Conservation (phyloP, 2,797 vertebrate species). For the Rhinogobio ventralis region DNA sequence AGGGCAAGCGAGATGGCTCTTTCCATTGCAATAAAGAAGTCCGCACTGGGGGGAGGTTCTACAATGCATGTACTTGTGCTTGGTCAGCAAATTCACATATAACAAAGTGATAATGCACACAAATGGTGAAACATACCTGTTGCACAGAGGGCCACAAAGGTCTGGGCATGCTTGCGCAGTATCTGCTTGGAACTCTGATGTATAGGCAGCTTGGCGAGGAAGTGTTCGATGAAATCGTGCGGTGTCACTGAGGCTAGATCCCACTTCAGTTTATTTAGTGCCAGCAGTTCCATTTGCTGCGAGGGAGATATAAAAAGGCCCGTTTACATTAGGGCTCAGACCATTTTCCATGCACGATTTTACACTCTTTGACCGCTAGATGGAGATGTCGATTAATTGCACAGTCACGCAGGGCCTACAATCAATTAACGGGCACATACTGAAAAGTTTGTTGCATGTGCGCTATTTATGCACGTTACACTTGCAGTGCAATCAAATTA, state of each 20-base stretch:
- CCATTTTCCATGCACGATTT: conserved; percentile 22
- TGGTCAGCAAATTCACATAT: background rate
- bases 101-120: background rate
- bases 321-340: conserved; percentile 31
- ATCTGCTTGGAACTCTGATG: conserved; percentile 90
- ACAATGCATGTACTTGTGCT: background rate
- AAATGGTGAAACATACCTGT: conserved; percentile 84
- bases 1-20: conserved; percentile 53
- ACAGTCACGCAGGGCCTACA: conserved; percentile 19
- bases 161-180: conserved; percentile 97
- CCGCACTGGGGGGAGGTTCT: conserved; percentile 3
- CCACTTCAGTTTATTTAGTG: conserved; percentile 98
- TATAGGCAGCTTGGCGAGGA: conserved; percentile 94
- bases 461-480: background rate
- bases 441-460: background rate
- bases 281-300: conserved; percentile 97
- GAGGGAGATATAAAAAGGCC: conserved; percentile 53
- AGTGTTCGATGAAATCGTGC: conserved; percentile 98
- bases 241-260: conserved; percentile 96
- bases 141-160: conserved; percentile 96
- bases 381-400: conserved; percentile 50
- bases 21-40: conserved; percentile 56
- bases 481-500: background rate
- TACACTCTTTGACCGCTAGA: conserved; percentile 55
- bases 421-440: conserved; percentile 43